phyloP scores from a whole-genome alignment of 1,140 invertebrate genomes.

The Penaeus chinensis region DNA sequence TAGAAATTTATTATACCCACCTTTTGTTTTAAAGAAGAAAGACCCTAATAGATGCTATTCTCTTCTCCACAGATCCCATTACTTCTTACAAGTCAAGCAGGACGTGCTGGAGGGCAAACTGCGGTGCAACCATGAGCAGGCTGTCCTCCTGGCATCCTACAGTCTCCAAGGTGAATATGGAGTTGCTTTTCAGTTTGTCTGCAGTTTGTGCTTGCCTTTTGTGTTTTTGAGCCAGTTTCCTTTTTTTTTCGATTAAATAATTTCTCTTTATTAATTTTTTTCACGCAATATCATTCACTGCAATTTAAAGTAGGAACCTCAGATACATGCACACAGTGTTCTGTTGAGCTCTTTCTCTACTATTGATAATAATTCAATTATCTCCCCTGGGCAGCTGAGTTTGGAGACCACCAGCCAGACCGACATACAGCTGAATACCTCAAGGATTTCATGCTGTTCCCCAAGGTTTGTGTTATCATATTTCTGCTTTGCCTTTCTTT shows the following conservation, averaged over 20 bases:
- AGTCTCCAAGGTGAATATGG: conserved; percentile 78
- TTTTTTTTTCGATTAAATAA: not conserved
- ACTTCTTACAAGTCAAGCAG: conserved; percentile 94
- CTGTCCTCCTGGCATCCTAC: conserved; percentile 89
- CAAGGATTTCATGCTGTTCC: conserved; percentile 90
- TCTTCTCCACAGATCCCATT: conserved; percentile 82
- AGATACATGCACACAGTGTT: no score
- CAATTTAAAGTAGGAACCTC: no score
- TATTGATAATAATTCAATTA: conserved; percentile 4
- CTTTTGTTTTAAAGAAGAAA: no score
- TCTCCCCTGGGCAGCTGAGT: conserved; percentile 78
- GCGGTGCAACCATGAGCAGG: conserved; percentile 87
- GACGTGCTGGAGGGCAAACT: conserved; percentile 93
- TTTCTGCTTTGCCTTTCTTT: no score
- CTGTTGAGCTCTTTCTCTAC: not conserved
- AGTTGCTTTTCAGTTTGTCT: conserved; percentile 71
- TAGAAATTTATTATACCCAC: not conserved
- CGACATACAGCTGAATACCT: conserved; percentile 91
- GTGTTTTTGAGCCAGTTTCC: no score
- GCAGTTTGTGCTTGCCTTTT: not conserved
- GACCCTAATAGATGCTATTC: not conserved
- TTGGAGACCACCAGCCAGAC: conserved; percentile 93
- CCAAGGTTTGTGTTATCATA: conserved; percentile 72
- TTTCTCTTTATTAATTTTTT: not conserved
- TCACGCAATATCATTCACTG: no score